phyloP scores from a whole-genome alignment of 2,113 vertebrate species.

The Tetrax tetrax region DNA sequence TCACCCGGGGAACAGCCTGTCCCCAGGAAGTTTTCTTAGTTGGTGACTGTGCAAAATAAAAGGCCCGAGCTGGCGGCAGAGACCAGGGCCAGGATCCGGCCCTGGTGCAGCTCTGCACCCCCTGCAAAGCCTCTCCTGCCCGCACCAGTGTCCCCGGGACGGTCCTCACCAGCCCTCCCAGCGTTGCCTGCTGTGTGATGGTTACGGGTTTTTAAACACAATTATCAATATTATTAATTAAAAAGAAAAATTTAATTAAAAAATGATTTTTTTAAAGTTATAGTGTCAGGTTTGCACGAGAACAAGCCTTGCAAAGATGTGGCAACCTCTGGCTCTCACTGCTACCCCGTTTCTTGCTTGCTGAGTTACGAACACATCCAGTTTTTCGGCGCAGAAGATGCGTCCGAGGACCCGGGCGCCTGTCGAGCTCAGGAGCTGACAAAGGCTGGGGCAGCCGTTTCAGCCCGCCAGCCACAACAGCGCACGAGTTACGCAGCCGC shows the following conservation, averaged over 20 bases:
- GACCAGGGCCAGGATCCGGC: neutral
- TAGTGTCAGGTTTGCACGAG: neutral
- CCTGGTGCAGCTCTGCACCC: neutral
- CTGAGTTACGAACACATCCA: neutral
- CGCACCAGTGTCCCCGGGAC: neutral
- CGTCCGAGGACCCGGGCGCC: accelerated
- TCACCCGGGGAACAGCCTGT: conserved; percentile 1
- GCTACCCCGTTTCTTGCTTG: neutral
- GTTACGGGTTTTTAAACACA: neutral
- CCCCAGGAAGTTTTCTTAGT: conserved; percentile 6
- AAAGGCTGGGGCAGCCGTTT: neutral
- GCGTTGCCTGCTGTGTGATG: neutral
- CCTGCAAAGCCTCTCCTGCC: neutral
- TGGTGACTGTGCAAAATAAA: neutral
- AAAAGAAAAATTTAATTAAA: too few relatives aligned
- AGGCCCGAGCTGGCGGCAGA: neutral
- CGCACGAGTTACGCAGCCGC: accelerated
- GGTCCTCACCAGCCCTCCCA: neutral
- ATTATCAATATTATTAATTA: neutral
- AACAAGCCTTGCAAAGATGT: neutral
- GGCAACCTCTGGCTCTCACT: neutral
- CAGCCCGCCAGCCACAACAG: neutral
- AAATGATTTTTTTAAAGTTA: neutral
- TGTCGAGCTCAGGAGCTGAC: neutral
- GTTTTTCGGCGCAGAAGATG: neutral